Evolutionary conservation across 2,113 vertebrate species (phyloP).

Genomic region (Mesitornis unicolor): DNA sequence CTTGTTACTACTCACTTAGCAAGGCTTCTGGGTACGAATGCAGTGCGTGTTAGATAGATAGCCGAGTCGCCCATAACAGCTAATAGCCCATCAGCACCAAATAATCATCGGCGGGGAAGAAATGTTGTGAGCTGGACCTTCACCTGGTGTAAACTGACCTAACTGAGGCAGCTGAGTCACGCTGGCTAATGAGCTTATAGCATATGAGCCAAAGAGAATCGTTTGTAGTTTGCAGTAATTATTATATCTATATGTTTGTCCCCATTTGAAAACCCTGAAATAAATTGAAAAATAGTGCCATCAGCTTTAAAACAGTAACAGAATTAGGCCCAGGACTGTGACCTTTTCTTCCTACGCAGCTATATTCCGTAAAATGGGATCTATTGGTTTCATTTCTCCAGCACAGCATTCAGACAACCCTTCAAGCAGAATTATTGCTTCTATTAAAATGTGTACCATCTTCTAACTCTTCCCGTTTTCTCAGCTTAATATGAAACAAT

Average conservation of each 20-base stretch:
- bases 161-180: not conserved
- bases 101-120: not conserved
- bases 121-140: not conserved
- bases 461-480: constrained; percentile 53
- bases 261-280: constrained; percentile 2
- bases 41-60: not conserved
- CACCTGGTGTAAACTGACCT: not conserved
- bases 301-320: constrained; percentile 5
- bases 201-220: not conserved
- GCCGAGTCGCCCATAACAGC: not conserved
- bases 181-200: not conserved
- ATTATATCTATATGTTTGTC: not conserved
- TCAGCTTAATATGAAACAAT: constrained; percentile 72
- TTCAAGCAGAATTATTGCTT: constrained; percentile 73
- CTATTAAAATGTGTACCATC: constrained; percentile 73
- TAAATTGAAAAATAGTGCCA: constrained; percentile 21
- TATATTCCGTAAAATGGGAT: constrained; percentile 44
- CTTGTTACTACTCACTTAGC: not conserved
- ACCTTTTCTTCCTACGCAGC: constrained; percentile 17
- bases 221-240: not conserved
- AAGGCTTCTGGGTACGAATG: not conserved
- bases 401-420: constrained; percentile 64
- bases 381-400: constrained; percentile 74
- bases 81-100: not conserved
- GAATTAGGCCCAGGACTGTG: constrained; percentile 12